Evolutionary conservation across 1,140 invertebrate species (phyloP).

Genomic region (Lethrus apterus): DNA sequence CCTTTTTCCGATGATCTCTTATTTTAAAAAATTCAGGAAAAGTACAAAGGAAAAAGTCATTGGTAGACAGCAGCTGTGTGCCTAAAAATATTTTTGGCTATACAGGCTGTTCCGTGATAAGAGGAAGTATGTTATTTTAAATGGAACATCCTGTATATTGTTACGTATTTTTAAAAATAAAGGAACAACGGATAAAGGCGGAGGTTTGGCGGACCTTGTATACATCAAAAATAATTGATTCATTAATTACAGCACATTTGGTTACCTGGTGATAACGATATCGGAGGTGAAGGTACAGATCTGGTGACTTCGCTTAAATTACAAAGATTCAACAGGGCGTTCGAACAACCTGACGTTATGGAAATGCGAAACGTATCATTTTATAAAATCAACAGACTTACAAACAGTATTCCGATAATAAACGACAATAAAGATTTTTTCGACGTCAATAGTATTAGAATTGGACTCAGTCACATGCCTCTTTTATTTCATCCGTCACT

Average conservation of each 20-base stretch:
- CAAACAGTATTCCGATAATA: slow-evolving; percentile 42
- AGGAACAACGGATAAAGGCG: too few species aligned
- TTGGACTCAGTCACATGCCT: slow-evolving; percentile 65
- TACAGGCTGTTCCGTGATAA: too few species aligned
- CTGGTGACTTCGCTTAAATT: slow-evolving; percentile 63
- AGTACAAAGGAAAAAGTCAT: too few species aligned
- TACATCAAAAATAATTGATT: too few species aligned
- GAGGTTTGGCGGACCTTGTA: too few species aligned
- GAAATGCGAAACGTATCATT: slow-evolving; percentile 51
- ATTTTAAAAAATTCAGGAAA: too few species aligned
- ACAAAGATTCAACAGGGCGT: slow-evolving; percentile 69
- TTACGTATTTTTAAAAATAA: too few species aligned
- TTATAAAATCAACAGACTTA: slow-evolving; percentile 65
- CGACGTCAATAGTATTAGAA: slow-evolving; percentile 53
- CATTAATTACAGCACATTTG: slow-evolving; percentile 73
- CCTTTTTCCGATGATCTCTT: too few species aligned
- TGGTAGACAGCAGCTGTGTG: too few species aligned
- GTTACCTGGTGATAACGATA: slow-evolving; percentile 91
- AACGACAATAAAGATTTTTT: slow-evolving; percentile 50
- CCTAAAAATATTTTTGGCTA: too few species aligned
- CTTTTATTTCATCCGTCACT: slow-evolving; percentile 53
- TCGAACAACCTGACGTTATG: slow-evolving; percentile 59
- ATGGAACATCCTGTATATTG: too few species aligned
- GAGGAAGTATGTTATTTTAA: too few species aligned
- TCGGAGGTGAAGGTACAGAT: slow-evolving; percentile 80